Evolutionary conservation across 1,140 invertebrate species (phyloP), one percentile per base, ranked within the genome.

Genomic region (Psix sp.): DNA sequence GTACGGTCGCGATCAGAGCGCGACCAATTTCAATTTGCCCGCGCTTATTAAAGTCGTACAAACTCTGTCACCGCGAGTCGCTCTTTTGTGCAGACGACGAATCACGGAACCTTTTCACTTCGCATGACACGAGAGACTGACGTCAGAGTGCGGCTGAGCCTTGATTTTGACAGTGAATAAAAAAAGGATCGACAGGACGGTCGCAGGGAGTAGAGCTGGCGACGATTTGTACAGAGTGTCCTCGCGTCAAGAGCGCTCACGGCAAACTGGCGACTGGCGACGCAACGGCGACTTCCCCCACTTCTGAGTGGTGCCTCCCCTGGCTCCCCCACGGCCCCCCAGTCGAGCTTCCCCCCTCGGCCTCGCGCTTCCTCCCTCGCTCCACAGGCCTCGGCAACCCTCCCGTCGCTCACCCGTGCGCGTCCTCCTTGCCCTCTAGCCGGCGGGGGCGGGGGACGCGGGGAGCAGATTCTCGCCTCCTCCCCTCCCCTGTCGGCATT

Each of bases 221-320:
- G 13, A 33, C 21, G 56, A 52, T 70, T 45, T 54, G 45, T 45
- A 77, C 74, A 77, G 80, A 77, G 49, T 76, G 74, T 81, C 77
- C 83, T 86, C 80, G 45, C 80, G 80, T 81, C 16, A 80, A 77
- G 84, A 84, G 83, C 85, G 86, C 82, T 85, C 83, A 86, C 82
- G 83, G 81, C 85, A 79, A 84, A 84, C 84, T 86, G 84, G 71
- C 82, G 81, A 81, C 79, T 84, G 84, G 80, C 82, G 77, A 77
- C 78, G 80, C 82, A 74, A 75, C 78, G 80, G 74, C 79, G 80
- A 76, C 59, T 59, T 39, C 54, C 77, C 78, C 51, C 66, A 38
- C 26, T 62, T 52, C 39, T 16, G 38, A 62, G 15, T 36, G 42
- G 48, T 60, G 33, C 42, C 52, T 31, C 49, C 17, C n/a, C n/a